Conservation (phyloP, 2,888 invertebrate species). For the Lumbricus terrestris region DNA sequence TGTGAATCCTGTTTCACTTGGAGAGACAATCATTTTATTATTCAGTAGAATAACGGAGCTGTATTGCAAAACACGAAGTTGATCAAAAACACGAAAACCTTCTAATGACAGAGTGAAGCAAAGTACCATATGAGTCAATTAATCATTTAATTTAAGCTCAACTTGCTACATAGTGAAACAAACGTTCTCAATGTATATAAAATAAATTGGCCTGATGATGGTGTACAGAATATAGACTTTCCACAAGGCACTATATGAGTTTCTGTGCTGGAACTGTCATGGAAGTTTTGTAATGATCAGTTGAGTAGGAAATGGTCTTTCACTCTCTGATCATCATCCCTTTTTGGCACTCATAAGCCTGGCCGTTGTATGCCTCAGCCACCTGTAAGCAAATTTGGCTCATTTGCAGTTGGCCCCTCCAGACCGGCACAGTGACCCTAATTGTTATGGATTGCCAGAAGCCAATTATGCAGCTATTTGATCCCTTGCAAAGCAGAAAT, state of each 20-base stretch:
- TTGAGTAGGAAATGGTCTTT: neutral
- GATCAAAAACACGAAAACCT: too few relatives aligned
- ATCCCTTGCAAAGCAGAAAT: neutral
- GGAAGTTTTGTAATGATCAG: neutral
- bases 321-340: neutral
- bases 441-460: neutral
- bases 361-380: neutral
- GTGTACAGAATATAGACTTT: neutral
- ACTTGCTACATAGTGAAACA: neutral
- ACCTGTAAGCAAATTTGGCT: constrained; percentile 3
- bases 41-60: too few relatives aligned
- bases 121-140: too few relatives aligned
- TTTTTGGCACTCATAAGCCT: neutral
- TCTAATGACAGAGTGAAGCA: too few relatives aligned
- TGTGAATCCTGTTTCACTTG: too few relatives aligned
- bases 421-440: neutral
- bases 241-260: neutral
- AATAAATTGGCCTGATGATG: neutral
- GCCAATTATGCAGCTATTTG: constrained; percentile 3
- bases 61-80: too few relatives aligned
- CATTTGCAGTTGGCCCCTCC: neutral
- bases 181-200: neutral
- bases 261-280: neutral
- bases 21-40: too few relatives aligned
- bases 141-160: too few relatives aligned